Evolutionary conservation across 2,888 invertebrate genomes (phyloP).

Genomic region (Panzeria rudis): DNA sequence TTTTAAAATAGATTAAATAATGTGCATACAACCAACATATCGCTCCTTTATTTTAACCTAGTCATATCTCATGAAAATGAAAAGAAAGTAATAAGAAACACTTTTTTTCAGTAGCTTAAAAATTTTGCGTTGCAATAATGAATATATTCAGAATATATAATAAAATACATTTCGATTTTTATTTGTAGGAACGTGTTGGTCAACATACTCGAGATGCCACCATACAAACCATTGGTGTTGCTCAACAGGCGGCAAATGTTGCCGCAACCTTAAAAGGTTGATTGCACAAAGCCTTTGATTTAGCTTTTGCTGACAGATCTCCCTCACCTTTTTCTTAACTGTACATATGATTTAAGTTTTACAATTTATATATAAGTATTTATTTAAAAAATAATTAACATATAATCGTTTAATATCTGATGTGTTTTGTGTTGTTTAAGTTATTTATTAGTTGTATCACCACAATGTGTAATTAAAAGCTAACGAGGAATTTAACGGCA

Average conservation of each 20-base stretch:
- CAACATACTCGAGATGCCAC: slow-evolving; percentile 76
- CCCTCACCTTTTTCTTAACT: neutral
- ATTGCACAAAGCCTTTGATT: neutral
- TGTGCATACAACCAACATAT: neutral
- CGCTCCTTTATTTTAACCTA: too few species aligned
- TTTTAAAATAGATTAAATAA: neutral
- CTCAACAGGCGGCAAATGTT: slow-evolving; percentile 76
- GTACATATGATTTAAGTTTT: neutral
- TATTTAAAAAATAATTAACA: neutral
- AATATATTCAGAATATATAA: neutral
- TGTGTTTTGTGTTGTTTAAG: too few species aligned
- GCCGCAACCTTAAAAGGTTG: slow-evolving; percentile 62
- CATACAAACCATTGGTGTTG: slow-evolving; percentile 74
- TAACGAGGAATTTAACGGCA: too few species aligned
- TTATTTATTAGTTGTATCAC: too few species aligned
- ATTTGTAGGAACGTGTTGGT: slow-evolving; percentile 74
- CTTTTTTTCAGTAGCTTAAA: too few species aligned
- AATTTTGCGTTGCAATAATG: too few species aligned
- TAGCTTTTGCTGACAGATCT: too few species aligned
- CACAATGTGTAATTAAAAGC: too few species aligned
- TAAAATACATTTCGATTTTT: neutral
- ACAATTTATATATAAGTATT: neutral
- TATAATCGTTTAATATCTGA: neutral
- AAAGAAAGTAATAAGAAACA: too few species aligned
- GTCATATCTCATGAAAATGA: too few species aligned